These are phyloP conservation scores for Coleophora flavipennella DNA, from an alignment of 2,888 invertebrate species.

Conservation along the genomic window DNA sequence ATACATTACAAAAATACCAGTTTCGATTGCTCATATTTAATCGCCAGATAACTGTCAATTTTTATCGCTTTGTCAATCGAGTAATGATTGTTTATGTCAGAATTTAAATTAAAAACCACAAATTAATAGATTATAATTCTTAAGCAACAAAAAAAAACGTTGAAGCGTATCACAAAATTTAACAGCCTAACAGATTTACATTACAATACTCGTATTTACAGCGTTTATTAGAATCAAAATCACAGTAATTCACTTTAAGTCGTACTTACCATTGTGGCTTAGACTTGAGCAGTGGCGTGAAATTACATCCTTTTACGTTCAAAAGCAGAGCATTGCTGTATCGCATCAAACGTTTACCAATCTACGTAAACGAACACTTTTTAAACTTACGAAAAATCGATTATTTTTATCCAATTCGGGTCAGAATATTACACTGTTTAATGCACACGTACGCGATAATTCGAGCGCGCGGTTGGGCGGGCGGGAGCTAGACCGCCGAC, in stretches of 20 bases:
- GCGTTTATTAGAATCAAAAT: not conserved
- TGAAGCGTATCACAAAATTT: no score
- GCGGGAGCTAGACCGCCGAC: conserved; percentile 24
- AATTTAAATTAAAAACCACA: no score
- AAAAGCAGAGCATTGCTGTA: conserved; percentile 20
- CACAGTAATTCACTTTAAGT: not conserved
- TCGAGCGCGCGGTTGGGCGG: conserved; percentile 16
- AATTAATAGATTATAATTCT: no score
- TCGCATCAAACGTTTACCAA: conserved; percentile 22
- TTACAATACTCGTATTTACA: no score
- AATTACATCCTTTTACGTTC: conserved; percentile 9
- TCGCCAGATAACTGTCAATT: no score
- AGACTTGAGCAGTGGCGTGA: conserved; percentile 10
- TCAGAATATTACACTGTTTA: conserved; percentile 23
- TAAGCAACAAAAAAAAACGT: no score
- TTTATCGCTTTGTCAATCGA: no score
- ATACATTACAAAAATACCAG: no score
- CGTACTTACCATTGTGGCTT: conserved; percentile 16
- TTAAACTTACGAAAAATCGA: conserved; percentile 5
- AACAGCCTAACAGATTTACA: no score
- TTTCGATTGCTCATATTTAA: no score
- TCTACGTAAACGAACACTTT: conserved; percentile 1
- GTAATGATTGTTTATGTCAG: no score
- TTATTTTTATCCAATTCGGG: conserved; percentile 6
- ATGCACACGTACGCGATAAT: conserved; percentile 13